Conservation (phyloP, 2,888 invertebrate species). For the Ypsolopha sequella region DNA sequence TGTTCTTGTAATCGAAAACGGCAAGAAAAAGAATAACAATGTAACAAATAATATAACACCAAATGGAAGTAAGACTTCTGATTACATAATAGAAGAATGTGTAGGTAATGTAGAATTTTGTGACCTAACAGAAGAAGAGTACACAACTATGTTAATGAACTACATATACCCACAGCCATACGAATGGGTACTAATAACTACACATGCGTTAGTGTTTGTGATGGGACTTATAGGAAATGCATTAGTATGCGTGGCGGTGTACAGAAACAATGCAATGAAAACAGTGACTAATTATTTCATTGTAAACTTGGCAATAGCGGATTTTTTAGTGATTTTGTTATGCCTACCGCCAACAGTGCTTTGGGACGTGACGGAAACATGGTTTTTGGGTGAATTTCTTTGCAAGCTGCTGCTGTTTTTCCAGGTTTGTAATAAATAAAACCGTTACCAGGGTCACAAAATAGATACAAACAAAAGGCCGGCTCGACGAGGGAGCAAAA, state of each 20-base stretch:
- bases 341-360: slow-evolving; percentile 90
- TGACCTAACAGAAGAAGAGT: slow-evolving; percentile 68
- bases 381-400: slow-evolving; percentile 86
- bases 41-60: background rate
- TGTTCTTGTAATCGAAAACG: background rate
- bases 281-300: slow-evolving; percentile 95
- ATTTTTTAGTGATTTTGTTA: slow-evolving; percentile 89
- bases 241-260: slow-evolving; percentile 89
- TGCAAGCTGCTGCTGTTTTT: slow-evolving; percentile 91
- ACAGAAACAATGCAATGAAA: slow-evolving; percentile 87
- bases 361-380: slow-evolving; percentile 94
- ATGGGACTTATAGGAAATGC: slow-evolving; percentile 88
- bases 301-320: slow-evolving; percentile 88
- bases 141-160: slow-evolving; percentile 69
- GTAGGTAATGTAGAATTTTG: slow-evolving; percentile 54
- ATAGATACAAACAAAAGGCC: no score
- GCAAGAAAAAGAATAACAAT: background rate
- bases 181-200: slow-evolving; percentile 83
- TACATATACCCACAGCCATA: slow-evolving; percentile 78
- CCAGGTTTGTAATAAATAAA: slow-evolving; percentile 77
- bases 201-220: slow-evolving; percentile 82
- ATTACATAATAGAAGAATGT: slow-evolving; percentile 20
- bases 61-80: background rate
- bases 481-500: no score
- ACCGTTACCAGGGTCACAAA: no score